phyloP scores from a whole-genome alignment of 2,888 invertebrate genomes.

The Aproaerema taeniolella region DNA sequence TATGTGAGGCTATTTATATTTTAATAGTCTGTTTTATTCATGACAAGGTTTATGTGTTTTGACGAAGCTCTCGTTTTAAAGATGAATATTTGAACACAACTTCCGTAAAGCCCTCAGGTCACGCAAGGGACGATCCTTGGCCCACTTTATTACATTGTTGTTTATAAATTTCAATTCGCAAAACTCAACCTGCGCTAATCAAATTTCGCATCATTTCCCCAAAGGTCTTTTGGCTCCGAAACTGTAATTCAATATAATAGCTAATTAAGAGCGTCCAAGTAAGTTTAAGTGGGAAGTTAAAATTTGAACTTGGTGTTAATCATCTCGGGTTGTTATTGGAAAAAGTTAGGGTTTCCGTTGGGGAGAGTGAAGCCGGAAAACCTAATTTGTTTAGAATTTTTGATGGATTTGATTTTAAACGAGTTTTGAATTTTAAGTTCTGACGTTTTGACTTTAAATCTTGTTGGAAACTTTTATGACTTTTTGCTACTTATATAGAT shows the following conservation, averaged over 20 bases:
- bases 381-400: constrained; percentile 19
- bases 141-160: constrained; percentile 14
- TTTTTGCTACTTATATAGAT: too few species aligned
- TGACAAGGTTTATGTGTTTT: not conserved
- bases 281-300: constrained; percentile 23
- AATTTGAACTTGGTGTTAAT: constrained; percentile 23
- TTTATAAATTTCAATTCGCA: constrained; percentile 17
- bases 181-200: constrained; percentile 13
- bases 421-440: constrained; percentile 10
- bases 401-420: constrained; percentile 20
- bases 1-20: not conserved
- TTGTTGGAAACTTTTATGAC: too few species aligned
- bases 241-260: constrained; percentile 26
- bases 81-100: constrained; percentile 8
- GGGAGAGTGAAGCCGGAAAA: constrained; percentile 14
- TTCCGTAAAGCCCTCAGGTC: constrained; percentile 2
- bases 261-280: constrained; percentile 27
- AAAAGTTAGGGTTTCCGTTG: constrained; percentile 18
- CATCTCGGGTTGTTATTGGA: constrained; percentile 22
- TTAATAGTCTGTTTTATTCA: constrained; percentile 2
- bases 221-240: constrained; percentile 18
- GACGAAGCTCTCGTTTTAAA: constrained; percentile 1
- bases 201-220: constrained; percentile 11
- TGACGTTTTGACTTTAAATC: constrained; percentile 1
- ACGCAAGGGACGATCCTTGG: constrained; percentile 10